Conservation (phyloP, 2,113 vertebrate genomes). For the Electrona antarctica region DNA sequence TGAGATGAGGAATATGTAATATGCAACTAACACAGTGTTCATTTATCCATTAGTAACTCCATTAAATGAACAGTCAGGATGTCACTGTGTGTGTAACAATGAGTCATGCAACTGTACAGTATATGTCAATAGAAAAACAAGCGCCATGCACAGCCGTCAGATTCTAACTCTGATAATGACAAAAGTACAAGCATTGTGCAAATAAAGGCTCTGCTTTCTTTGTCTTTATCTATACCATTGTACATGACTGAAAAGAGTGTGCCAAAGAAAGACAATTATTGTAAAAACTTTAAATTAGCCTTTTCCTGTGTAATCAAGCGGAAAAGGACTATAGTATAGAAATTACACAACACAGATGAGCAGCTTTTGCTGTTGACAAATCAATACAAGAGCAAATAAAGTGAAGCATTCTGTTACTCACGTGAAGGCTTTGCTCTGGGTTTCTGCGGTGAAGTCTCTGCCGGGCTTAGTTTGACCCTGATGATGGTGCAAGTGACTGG, state of each 20-base stretch:
- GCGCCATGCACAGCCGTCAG: neutral
- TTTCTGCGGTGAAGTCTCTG: conserved; percentile 10
- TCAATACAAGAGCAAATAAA: neutral
- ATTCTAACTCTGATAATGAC: neutral
- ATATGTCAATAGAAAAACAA: neutral
- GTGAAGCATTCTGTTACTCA: conserved; percentile 48
- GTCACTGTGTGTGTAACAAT: no score
- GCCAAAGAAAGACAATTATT: neutral
- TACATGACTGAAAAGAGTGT: neutral
- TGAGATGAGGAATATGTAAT: neutral
- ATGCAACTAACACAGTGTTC: neutral
- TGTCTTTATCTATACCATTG: neutral
- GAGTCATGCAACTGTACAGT: neutral
- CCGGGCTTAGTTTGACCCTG: conserved; percentile 21
- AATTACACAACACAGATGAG: no score
- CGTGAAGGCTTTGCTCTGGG: conserved; percentile 20
- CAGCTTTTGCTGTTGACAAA: neutral
- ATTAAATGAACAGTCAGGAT: no score
- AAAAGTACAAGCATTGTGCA: neutral
- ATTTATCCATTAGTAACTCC: no score
- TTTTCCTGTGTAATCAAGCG: neutral
- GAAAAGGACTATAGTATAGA: no score
- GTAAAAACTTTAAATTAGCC: neutral
- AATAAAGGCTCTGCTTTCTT: neutral
- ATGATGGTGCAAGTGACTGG: conserved; percentile 17